Base-by-base conservation (phyloP, 1,140 invertebrate species). In the Drosophila mayri region DNA sequence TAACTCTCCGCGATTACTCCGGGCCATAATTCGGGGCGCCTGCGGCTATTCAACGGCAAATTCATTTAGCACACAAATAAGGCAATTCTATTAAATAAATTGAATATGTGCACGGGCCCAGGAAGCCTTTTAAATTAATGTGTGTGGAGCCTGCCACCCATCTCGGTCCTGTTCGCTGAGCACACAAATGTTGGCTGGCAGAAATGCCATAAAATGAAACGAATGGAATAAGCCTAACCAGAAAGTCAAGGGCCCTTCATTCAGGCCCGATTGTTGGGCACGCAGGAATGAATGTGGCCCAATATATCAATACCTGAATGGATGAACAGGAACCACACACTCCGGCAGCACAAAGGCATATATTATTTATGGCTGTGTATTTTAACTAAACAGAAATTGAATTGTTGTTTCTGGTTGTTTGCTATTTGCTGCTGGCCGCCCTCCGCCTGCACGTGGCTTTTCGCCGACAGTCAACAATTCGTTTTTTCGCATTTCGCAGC, bases 351-450 rank as follows among this genome's bases (percentile, higher is more conserved):
- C 57, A 63, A 35, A 75, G 62, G 50, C 14, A 65, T 50, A 70
- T 55, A 78, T 78, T 79, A 79, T 79, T 79, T 79, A 79, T 76
- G 58, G 30, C 44, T 61, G 59, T 73, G 82, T 88, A 66, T 83
- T 84, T 83, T 71, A 88, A 88, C 67, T 88, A 65, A 84, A 73
- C 64, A 67, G 64, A 87, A 87, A 87, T 81, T 83, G 81, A 87
- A 87, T 87, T 90, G 85, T 84, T 90, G 70, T 84, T 88, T 84
- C 65, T 55, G 76, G 58, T 46, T 70, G 66, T 72, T 82, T 78
- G 68, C 68, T 71, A 71, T 72, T 72, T 72, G 66, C 25, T 49
- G 68, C 52, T 55, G 52, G 35, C 52, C 35, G 35, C 52, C 52
- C 16, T 38, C 37, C 52, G 52, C 70, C 67, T 60, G 78, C 81